Evolutionary conservation across 2,888 invertebrate species (phyloP).

Genomic region (Machimus atricapillus): DNA sequence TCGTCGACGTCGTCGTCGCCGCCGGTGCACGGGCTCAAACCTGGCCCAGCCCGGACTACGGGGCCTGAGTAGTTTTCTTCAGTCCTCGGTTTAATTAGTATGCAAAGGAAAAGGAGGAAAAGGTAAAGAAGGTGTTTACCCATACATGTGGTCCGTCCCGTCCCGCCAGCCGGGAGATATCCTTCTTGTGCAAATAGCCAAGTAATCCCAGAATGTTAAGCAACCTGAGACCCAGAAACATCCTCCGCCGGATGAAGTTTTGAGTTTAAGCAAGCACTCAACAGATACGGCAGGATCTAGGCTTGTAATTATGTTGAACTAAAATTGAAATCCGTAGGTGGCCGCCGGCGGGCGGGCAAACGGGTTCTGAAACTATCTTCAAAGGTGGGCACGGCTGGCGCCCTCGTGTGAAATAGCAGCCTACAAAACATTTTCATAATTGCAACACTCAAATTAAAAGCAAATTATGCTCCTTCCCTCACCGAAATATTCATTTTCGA

Average conservation of each 20-base stretch:
- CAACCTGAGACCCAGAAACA: constrained; percentile 4
- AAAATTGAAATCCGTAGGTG: neutral
- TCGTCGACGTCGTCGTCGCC: neutral
- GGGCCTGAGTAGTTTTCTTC: constrained; percentile 1
- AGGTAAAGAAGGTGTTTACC: constrained; percentile 20
- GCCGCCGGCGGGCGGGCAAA: neutral
- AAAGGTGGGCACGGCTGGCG: neutral
- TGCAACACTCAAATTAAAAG: neutral
- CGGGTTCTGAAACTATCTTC: neutral
- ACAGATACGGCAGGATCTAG: neutral
- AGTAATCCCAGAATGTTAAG: constrained; percentile 12
- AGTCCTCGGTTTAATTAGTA: constrained; percentile 7
- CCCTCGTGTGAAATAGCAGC: neutral
- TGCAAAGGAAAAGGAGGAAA: constrained; percentile 8
- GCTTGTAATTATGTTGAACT: constrained; percentile 24
- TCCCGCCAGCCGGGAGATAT: neutral
- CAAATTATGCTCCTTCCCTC: neutral
- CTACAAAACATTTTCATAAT: constrained; percentile 1
- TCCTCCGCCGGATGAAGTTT: constrained; percentile 10
- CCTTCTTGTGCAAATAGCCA: neutral
- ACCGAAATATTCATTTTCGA: neutral
- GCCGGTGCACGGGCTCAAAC: neutral
- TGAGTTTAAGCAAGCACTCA: constrained; percentile 15
- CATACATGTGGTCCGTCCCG: neutral
- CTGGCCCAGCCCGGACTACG: neutral